Evolutionary conservation across 2,888 invertebrate species (phyloP).

Genomic region (Spodoptera littoralis): DNA sequence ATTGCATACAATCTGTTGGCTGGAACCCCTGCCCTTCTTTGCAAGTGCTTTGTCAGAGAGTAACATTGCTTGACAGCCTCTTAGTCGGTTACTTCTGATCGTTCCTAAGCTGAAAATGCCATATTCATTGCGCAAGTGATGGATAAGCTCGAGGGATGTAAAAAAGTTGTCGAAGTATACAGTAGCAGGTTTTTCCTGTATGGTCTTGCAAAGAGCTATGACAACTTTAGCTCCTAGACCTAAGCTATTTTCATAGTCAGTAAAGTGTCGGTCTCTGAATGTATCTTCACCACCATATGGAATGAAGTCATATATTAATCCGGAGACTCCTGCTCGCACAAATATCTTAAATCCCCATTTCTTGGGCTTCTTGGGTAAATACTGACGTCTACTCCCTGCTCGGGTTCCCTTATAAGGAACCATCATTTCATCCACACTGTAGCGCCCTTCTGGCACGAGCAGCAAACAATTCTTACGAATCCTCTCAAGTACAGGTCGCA

Average conservation of each 20-base stretch:
- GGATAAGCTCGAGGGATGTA: slow-evolving; percentile 7
- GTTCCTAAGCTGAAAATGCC: slow-evolving; percentile 18
- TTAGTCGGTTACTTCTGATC: slow-evolving; percentile 4
- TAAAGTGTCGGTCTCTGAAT: no score
- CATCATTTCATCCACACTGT: slow-evolving; percentile 11
- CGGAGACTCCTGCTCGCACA: slow-evolving; percentile 12
- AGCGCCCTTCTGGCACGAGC: slow-evolving; percentile 2
- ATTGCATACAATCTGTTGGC: background rate
- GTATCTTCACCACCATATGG: no score
- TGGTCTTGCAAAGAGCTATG: slow-evolving; percentile 4
- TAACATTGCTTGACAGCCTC: slow-evolving; percentile 4
- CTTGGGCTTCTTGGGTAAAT: slow-evolving; percentile 10
- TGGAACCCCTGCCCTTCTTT: slow-evolving; percentile 2
- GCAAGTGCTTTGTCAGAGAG: slow-evolving; percentile 2
- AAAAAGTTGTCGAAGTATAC: slow-evolving; percentile 18
- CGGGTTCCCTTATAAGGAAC: background rate
- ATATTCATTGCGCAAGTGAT: slow-evolving; percentile 10
- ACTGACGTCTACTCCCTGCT: slow-evolving; percentile 12
- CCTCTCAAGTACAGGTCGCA: slow-evolving; percentile 5
- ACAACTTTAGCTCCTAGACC: no score
- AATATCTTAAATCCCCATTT: slow-evolving; percentile 18
- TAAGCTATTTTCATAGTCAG: no score
- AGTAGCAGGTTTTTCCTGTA: slow-evolving; percentile 11
- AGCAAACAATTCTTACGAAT: slow-evolving; percentile 1
- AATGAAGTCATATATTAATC: slow-evolving; percentile 11